Evolutionary conservation across 1,140 invertebrate genomes (phyloP).

Genomic region (Cyclina sinensis): DNA sequence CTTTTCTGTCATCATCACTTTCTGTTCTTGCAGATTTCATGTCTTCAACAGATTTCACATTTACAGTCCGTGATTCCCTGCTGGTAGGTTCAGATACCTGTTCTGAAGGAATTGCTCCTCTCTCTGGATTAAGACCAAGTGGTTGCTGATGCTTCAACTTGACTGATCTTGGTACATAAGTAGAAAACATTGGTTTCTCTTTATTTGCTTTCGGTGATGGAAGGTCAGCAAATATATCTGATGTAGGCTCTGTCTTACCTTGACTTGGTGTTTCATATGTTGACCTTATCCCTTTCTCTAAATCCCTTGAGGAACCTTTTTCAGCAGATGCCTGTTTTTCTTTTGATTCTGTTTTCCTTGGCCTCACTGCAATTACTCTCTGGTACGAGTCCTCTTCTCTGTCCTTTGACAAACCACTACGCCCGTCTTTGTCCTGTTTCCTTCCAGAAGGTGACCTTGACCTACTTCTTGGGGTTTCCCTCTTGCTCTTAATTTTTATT

Average conservation of each 20-base stretch:
- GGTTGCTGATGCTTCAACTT: constrained; percentile 45
- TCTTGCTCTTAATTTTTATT: constrained; percentile 9
- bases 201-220: constrained; percentile 37
- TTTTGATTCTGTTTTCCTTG: neutral
- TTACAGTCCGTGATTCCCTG: constrained; percentile 48
- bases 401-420: neutral
- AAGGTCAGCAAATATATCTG: constrained; percentile 44
- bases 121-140: constrained; percentile 43
- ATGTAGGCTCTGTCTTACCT: neutral
- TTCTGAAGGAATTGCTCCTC: neutral
- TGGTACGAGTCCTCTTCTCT: neutral
- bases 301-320: neutral
- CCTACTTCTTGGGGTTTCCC: constrained; percentile 9
- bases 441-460: constrained; percentile 32
- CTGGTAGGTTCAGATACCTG: neutral
- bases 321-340: neutral
- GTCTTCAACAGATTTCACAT: constrained; percentile 19
- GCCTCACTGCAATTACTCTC: constrained; percentile 38
- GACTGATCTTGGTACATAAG: constrained; percentile 61
- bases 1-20: neutral
- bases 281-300: neutral
- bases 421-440: neutral
- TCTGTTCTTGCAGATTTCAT: neutral
- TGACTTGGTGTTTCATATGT: neutral
- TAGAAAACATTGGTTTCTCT: constrained; percentile 32